These are phyloP conservation scores for Ferrisia virgata DNA, from an alignment of 2,888 invertebrate genomes.

Conservation along the genomic window DNA sequence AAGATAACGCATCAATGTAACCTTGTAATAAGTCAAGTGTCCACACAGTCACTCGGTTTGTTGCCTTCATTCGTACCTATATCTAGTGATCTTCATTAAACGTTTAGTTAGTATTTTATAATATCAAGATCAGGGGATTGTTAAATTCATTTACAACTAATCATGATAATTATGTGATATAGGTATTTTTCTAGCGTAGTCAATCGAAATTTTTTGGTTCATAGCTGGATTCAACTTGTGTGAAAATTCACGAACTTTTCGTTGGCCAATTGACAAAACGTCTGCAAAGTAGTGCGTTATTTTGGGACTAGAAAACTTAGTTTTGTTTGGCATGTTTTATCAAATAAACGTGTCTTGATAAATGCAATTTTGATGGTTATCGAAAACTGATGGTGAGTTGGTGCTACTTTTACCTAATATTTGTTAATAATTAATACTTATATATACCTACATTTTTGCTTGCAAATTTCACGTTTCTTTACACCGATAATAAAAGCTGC, in stretches of 20 bases:
- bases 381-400: constrained; percentile 30
- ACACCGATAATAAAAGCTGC: too few species aligned
- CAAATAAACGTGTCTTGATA: not conserved
- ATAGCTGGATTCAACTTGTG: not conserved
- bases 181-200: not conserved
- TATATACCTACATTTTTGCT: not conserved
- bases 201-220: not conserved
- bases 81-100: not conserved
- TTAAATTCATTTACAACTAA: not conserved
- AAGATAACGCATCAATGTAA: constrained; percentile 32
- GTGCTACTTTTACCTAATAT: not conserved
- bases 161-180: not conserved
- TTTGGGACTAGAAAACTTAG: constrained; percentile 19
- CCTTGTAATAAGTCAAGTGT: constrained; percentile 24
- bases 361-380: constrained; percentile 20
- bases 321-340: constrained; percentile 20
- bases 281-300: constrained; percentile 22
- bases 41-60: not conserved
- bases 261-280: constrained; percentile 25
- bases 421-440: not conserved
- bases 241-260: constrained; percentile 6
- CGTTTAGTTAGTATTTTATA: not conserved
- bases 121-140: not conserved
- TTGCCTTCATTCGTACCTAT: constrained; percentile 27
- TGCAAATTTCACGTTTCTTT: not conserved